These are phyloP conservation scores for Paratrypauchen microcephalus DNA, from an alignment of 2,797 vertebrate species.

Conservation along the genomic window DNA sequence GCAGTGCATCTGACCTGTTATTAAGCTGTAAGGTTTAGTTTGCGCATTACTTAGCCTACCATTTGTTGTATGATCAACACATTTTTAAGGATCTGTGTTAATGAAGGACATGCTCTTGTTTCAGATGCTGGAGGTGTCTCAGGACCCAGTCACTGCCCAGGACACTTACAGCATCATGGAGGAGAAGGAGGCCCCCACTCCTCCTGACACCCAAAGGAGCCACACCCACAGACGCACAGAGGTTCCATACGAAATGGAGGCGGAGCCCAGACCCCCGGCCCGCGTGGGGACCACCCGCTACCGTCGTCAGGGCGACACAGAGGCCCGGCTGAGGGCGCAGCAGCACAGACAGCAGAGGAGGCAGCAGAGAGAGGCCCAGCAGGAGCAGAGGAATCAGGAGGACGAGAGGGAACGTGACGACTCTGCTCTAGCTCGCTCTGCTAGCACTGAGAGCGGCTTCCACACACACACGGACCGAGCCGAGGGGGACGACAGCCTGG, in stretches of 20 bases:
- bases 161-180: conserved; percentile 84
- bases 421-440: conserved; percentile 84
- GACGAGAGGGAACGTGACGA: conserved; percentile 79
- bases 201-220: conserved; percentile 54
- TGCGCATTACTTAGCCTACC: background rate
- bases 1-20: background rate
- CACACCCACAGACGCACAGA: conserved; percentile 65
- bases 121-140: conserved; percentile 46
- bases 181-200: conserved; percentile 51
- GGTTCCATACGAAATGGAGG: conserved; percentile 44
- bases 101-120: background rate
- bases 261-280: conserved; percentile 59
- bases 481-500: conserved; percentile 88
- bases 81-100: background rate
- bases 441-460: conserved; percentile 94
- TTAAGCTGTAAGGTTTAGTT: background rate
- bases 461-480: conserved; percentile 94
- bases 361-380: conserved; percentile 46
- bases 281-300: conserved; percentile 73
- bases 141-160: conserved; percentile 83
- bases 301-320: conserved; percentile 75
- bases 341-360: conserved; percentile 70
- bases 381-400: conserved; percentile 45
- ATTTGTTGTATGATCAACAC: background rate
- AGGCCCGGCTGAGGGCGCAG: conserved; percentile 70